Base-by-base conservation (phyloP, 2,797 vertebrate genomes). In the Antrozous pallidus region DNA sequence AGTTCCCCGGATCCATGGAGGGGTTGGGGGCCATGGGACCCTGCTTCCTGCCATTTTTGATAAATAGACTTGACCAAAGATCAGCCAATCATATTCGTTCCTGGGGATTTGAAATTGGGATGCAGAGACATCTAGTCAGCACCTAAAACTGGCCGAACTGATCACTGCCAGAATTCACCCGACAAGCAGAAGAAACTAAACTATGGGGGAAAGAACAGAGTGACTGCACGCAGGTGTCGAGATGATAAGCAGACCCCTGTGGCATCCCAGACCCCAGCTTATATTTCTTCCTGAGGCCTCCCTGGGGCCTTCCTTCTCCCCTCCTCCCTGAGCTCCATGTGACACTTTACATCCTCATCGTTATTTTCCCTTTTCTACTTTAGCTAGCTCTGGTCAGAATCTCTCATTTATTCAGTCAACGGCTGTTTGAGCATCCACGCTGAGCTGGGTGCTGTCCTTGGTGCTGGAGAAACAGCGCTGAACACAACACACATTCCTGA, bases 61-160 rank as follows among this genome's bases (percentile, higher is more conserved):
- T 42, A 6, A 63, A 58, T 5, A 78, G 8, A 79, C 42, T 18
- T 47, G 16, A 54, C 20, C 38, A 47, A 63, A 61, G 6, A 49
- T 65, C 24, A 88, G 61, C 28, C 73, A 45, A 65, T 77, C 73
- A 78, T 36, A 92, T 42, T 69, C 33, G 74, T 18, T 65, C 40
- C 42, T 61, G 33, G 33, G 49, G 73, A 88, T 74, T 2, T 74
- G 70, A 91, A 74, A 24, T 8, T 65, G 12, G 6, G 40, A 80
- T 61, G 67, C 74, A 71, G 45, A 94, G 73, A 88, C 40, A 88
- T 38, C 18, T 36, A 67, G 8, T 88, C 36, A 40, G 38, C 65
- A 70, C 56, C 56, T 33, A 28, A 74, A 83, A 86, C 0, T 36
- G 69, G 20, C 42, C 63, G 18, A 4, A 74, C 56, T 36, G 4